Percentiles rank a stretch among this genome's conserved stretches.
Conservation (phyloP, 2,113 vertebrate species). For the Takifugu flavidus region DNA sequence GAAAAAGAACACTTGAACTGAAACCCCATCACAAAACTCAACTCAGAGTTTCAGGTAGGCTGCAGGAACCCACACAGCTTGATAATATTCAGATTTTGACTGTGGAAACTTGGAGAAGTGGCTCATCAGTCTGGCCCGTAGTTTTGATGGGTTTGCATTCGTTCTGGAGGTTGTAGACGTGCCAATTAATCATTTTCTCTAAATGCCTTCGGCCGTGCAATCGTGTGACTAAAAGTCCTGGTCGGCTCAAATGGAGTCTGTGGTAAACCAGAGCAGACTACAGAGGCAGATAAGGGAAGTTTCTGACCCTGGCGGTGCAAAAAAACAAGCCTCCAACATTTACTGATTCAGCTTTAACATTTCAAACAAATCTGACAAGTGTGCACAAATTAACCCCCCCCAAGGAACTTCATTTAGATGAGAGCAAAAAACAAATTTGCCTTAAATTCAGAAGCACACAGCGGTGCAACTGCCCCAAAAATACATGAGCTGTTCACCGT, state of each 20-base stretch:
- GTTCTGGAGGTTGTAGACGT: neutral
- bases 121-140: neutral
- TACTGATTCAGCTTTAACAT: constrained; percentile 8
- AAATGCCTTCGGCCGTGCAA: constrained; percentile 7
- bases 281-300: constrained; percentile 53
- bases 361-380: neutral
- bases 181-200: neutral
- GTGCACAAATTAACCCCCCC: neutral
- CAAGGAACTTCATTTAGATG: too few species aligned
- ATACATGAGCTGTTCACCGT: constrained; percentile 30
- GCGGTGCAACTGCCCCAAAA: constrained; percentile 24
- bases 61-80: constrained; percentile 4
- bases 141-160: constrained; percentile 9
- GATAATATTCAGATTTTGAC: constrained; percentile 3
- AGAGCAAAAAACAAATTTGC: too few species aligned
- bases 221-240: constrained; percentile 45
- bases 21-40: constrained; percentile 38
- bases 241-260: constrained; percentile 39
- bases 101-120: constrained; percentile 18
- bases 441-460: constrained; percentile 9
- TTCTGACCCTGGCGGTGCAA: constrained; percentile 21
- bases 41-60: constrained; percentile 8
- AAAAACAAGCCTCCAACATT: constrained; percentile 5
- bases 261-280: constrained; percentile 57
- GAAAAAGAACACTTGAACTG: constrained; percentile 64